Evolutionary conservation across 2,888 invertebrate species (phyloP), one percentile per base, ranked within the genome.

Genomic region (Dione vanillae): DNA sequence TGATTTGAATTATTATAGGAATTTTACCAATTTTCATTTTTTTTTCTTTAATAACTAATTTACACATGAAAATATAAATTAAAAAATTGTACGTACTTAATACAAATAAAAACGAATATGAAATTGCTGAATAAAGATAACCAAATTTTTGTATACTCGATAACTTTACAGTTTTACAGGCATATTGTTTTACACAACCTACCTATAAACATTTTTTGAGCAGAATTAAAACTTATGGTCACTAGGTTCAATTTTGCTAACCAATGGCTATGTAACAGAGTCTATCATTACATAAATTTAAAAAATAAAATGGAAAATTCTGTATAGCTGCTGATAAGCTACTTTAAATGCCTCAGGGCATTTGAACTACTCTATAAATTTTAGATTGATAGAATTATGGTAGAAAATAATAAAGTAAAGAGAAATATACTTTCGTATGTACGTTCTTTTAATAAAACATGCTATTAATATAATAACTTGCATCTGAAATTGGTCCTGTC

Each of bases 341-440:
- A 16, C 27, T 61, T 61, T 45, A 14, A 45, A 61, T 61, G 61
- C n/a, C 61, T 45, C 8, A 10, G 11, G 61, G 45, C 61, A 16
- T 10, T 11, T 43, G 27, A 45, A 45, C 10, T 61, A 45, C 43
- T 35, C 45, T 61, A 16, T 10, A 61, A 45, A 61, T 61, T 61
- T 27, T 45, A 61, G 27, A 45, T 61, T 45, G 61, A 61, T n/a
- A n/a, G 45, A 45, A 45, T 61, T 35, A 3, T 35, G 27, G 27
- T 37, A 45, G 61, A 43, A 61, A 61, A 43, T 61, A 35, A 45
- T 27, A 45, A 2, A 16, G 35, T 61, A 45, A 27, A 6, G 43
- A 61, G 61, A 61, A 61, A 61, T 35, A 8, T 20, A 35, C 35
- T 61, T 43, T 1, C 45, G 8, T n/a, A 45, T 61, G 7, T n/a